phyloP scores from a whole-genome alignment of 2,888 invertebrate genomes.

The Drepana falcataria region DNA sequence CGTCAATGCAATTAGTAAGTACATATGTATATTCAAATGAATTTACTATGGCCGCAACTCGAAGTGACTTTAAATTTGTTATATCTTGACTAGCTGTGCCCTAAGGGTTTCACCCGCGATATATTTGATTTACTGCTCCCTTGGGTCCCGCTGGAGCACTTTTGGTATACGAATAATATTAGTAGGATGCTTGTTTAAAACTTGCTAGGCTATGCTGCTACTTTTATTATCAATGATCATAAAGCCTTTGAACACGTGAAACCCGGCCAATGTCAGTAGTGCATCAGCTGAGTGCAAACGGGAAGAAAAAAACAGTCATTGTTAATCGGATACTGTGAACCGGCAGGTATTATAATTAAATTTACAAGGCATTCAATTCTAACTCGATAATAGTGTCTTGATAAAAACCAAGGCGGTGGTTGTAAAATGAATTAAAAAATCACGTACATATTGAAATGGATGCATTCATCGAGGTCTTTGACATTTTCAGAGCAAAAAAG shows the following conservation, averaged over 20 bases:
- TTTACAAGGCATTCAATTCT: neutral
- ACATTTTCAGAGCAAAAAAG: neutral
- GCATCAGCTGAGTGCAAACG: neutral
- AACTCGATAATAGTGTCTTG: neutral
- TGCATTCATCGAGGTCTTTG: neutral
- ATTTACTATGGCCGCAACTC: neutral
- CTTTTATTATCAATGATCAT: neutral
- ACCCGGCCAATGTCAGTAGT: neutral
- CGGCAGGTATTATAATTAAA: neutral
- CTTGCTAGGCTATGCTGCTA: no score
- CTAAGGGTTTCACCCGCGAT: no score
- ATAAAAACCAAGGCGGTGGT: neutral
- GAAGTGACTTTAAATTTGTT: neutral
- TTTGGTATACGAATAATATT: no score
- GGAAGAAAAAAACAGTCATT: neutral
- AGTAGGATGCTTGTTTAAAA: no score
- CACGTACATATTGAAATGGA: neutral
- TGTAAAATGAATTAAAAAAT: neutral
- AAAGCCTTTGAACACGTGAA: neutral
- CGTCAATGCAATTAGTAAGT: neutral
- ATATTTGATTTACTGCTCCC: no score
- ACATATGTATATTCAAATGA: neutral
- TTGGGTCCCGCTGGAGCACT: no score
- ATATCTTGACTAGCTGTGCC: neutral
- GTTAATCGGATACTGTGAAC: neutral